Evolutionary conservation across 2,888 invertebrate genomes (phyloP), one percentile per base, ranked within the genome.

Genomic region (Netelia fuscicornis): DNA sequence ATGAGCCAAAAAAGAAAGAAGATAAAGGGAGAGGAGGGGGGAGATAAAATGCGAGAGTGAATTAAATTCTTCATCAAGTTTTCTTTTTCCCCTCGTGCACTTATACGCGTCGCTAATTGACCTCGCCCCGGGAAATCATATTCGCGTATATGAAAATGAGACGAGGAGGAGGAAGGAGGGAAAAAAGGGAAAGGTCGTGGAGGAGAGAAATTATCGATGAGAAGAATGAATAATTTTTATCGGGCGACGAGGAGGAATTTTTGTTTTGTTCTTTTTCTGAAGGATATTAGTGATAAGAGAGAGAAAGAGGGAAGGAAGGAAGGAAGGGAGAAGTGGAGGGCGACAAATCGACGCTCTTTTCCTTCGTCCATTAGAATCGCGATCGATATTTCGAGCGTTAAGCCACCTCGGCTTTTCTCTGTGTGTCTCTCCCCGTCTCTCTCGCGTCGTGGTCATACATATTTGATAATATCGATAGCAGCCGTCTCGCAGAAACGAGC

Each of bases 401-500:
- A 78, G 54, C 78, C 68, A 58, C 56, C 65, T 20, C 44, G 10
- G 11, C 6, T 30, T 30, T 5, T 5, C 30, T 30, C 30, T 30
- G 0, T 30, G 5, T 30, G 5, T 5, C 5, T 30, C 30, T 30
- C 30, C 5, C 30, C 5, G 5, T 30, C 30, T 30, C 30, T 30
- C 30, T 30, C 30, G 30, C 30, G 30, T 5, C 37, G 42, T 13
- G 37, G 70, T 65, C 20, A 62, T 85, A 76, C 75, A 85, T 85
- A 85, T 85, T 85, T 85, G 79, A 85, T 85, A 79, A 75, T 76
- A 72, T 79, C 85, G 85, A 85, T 85, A 75, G 60, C 68, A 64
- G 58, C n/a, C 58, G 80, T 60, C 74, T 67, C 67, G 68, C 37
- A 10, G 60, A 62, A 52, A 37, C 76, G 37, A 42, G 67, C 2